Evolutionary conservation across 2,888 invertebrate species (phyloP).

Genomic region (Tipula confusa): DNA sequence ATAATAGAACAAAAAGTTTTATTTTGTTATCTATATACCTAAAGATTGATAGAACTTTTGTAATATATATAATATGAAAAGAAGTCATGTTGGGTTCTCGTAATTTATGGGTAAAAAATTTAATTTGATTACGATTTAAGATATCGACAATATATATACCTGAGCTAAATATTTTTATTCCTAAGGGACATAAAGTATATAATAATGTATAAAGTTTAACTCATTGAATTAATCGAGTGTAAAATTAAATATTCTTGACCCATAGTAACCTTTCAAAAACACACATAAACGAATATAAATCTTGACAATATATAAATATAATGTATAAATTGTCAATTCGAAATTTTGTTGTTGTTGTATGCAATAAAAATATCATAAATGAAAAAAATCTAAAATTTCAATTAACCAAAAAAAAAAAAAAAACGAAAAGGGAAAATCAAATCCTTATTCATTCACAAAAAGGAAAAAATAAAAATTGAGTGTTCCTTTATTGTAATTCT

Average conservation of each 20-base stretch:
- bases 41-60: neutral
- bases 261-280: neutral
- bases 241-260: neutral
- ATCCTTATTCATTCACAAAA: neutral
- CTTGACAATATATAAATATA: slow-evolving; percentile 15
- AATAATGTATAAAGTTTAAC: slow-evolving; percentile 3
- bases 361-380: slow-evolving; percentile 13
- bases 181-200: neutral
- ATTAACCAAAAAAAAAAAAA: slow-evolving; percentile 10
- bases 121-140: neutral
- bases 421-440: slow-evolving; percentile 4
- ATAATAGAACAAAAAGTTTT: neutral
- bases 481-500: slow-evolving; percentile 25
- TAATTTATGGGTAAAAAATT: neutral
- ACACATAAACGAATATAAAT: neutral
- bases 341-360: neutral
- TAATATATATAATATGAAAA: too few species aligned
- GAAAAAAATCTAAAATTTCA: neutral
- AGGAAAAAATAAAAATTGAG: slow-evolving; percentile 16
- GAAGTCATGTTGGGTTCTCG: neutral
- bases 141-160: neutral
- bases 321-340: neutral
- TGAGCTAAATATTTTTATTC: neutral
- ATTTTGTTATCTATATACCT: neutral
- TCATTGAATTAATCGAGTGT: neutral